These are phyloP conservation scores for Laspeyria flexula DNA, from an alignment of 2,888 invertebrate species.

Conservation along the genomic window DNA sequence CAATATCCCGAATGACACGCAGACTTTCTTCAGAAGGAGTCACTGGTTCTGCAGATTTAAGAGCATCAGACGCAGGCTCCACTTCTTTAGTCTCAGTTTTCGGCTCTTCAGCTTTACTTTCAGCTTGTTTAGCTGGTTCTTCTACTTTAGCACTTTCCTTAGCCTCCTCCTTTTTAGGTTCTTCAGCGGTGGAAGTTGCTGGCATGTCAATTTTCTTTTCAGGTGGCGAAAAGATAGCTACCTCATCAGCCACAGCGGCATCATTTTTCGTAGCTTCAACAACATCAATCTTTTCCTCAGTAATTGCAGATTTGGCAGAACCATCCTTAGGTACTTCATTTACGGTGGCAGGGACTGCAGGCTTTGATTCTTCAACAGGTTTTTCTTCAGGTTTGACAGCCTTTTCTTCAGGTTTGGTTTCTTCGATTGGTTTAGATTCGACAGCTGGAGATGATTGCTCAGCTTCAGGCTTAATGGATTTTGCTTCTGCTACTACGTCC, in stretches of 20 bases:
- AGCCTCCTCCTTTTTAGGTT: conserved; percentile 55
- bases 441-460: conserved; percentile 39
- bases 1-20: conserved; percentile 72
- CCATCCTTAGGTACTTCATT: conserved; percentile 55
- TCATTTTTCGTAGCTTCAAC: conserved; percentile 63
- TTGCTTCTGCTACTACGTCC: conserved; percentile 41
- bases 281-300: conserved; percentile 63
- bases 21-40: conserved; percentile 53
- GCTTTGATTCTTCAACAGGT: conserved; percentile 53
- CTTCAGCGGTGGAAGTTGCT: conserved; percentile 58
- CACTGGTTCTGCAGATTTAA: conserved; percentile 24
- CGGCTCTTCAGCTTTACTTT: conserved; percentile 28
- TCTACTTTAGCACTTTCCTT: conserved; percentile 19
- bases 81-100: conserved; percentile 40
- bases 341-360: conserved; percentile 21
- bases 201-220: conserved; percentile 72
- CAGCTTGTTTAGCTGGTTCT: conserved; percentile 12
- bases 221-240: conserved; percentile 57
- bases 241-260: conserved; percentile 70
- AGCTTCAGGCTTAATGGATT: conserved; percentile 45
- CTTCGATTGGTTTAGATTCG: conserved; percentile 37
- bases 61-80: conserved; percentile 20
- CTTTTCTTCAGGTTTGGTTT: conserved; percentile 52
- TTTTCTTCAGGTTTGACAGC: conserved; percentile 33
- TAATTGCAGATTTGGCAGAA: conserved; percentile 56